Evolutionary conservation across 2,888 invertebrate genomes (phyloP).

Genomic region (Lypha dubia): DNA sequence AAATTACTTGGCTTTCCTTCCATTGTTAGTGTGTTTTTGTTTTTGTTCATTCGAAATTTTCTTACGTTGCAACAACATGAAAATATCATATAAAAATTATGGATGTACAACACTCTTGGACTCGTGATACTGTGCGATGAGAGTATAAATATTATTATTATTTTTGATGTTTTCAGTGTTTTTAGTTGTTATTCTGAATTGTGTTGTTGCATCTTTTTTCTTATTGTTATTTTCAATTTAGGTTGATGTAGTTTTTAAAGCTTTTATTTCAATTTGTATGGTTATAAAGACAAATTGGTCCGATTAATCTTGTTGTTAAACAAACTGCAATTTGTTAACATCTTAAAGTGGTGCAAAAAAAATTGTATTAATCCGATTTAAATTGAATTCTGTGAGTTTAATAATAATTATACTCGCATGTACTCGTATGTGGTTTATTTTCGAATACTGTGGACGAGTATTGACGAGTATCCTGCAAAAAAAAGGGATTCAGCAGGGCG

Average conservation of each 20-base stretch:
- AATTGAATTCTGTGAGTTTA: conserved; percentile 44
- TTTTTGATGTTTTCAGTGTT: not conserved
- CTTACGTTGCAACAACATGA: conserved; percentile 41
- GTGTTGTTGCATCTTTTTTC: not conserved
- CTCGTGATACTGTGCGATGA: conserved; percentile 4
- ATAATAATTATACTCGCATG: conserved; percentile 1
- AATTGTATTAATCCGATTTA: conserved; percentile 37
- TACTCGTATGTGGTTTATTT: not conserved
- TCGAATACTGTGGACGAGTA: not conserved
- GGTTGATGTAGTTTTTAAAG: conserved; percentile 21
- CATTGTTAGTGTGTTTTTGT: conserved; percentile 12
- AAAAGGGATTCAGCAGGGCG: not conserved
- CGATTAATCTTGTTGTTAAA: conserved; percentile 68
- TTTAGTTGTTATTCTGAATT: not conserved
- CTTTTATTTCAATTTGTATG: not conserved
- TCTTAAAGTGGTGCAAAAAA: not conserved
- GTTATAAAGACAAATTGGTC: conserved; percentile 60
- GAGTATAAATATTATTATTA: not conserved
- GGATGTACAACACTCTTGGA: conserved; percentile 28
- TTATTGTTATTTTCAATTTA: conserved; percentile 35
- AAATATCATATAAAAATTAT: conserved; percentile 64
- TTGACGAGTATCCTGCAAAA: no score
- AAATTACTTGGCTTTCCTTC: conserved; percentile 13
- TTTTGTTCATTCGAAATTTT: conserved; percentile 20
- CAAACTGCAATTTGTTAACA: conserved; percentile 65